These are phyloP conservation scores for Threskiornis aethiopicus DNA, from an alignment of 2,797 vertebrate genomes.

Conservation along the genomic window DNA sequence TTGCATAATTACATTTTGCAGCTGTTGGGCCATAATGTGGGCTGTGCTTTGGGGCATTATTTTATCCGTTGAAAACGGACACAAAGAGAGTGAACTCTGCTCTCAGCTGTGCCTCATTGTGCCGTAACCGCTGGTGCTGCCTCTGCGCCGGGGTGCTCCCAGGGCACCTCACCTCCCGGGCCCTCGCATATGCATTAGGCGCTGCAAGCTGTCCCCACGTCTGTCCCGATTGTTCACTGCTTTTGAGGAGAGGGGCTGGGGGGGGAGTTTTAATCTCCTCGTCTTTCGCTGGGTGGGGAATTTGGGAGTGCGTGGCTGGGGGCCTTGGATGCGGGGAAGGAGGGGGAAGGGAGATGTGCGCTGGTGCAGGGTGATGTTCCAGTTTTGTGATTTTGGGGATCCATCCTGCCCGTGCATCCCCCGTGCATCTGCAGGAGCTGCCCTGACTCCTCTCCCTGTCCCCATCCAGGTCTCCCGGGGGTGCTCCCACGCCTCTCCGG, in stretches of 20 bases:
- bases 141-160: not conserved
- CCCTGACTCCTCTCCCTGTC: not conserved
- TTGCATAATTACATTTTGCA: slow-evolving; percentile 28
- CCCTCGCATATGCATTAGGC: not conserved
- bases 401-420: not conserved
- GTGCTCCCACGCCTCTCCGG: not conserved
- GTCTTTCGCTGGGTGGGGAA: not conserved
- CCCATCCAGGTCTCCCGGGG: slow-evolving; percentile 42
- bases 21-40: not conserved
- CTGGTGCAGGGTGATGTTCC: not conserved
- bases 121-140: not conserved
- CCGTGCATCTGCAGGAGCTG: not conserved
- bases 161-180: not conserved
- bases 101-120: not conserved
- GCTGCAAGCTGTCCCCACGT: not conserved
- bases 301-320: not conserved
- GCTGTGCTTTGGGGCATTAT: slow-evolving; percentile 3
- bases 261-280: not conserved
- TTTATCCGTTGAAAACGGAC: not conserved
- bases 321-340: not conserved
- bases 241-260: not conserved
- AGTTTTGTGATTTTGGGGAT: not conserved
- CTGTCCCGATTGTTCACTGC: not conserved
- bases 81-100: not conserved
- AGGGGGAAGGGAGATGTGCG: not conserved